Evolutionary conservation across 2,888 invertebrate genomes (phyloP), one percentile per base, ranked within the genome.

Genomic region (Timema podura): DNA sequence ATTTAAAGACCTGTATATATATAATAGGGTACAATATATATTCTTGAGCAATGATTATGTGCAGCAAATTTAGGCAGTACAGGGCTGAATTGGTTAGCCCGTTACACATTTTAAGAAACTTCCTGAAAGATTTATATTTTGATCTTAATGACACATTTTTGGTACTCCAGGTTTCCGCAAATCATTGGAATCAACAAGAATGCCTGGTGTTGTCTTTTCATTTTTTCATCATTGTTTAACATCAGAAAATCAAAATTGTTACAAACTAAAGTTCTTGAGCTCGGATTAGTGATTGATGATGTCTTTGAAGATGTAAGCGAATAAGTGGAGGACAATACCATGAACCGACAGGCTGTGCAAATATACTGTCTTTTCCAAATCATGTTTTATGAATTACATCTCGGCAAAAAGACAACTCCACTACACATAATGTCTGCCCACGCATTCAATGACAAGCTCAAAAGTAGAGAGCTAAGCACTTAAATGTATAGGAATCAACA

Each of bases 401-500:
- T 2, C 3, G 51, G 3, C 51, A 49, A 49, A n/a, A 49, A 49
- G 51, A 49, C 1, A 49, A 49, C 51, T 49, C 51, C 51, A 3
- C 51, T n/a, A 49, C 51, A n/a, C 51, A 57, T 30, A 2, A 30
- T 57, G 15, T 5, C 57, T 57, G 57, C 15, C 15, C 57, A 57
- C 13, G 9, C 57, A 57, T 13, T 57, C 13, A 13, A 57, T 57
- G 57, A n/a, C 57, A 57, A 57, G 15, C n/a, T 13, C 5, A 57
- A 57, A 57, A 57, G 57, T 57, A 57, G 15, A 57, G n/a, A 57
- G 57, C 57, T 57, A 11, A n/a, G 10, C 15, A 57, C 57, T n/a
- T n/a, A 13, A 49, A 13, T 57, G 57, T 1, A 5, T n/a, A 57
- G 57, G 57, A n/a, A 57, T 57, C 57, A 57, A 57, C 57, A 57